Evolutionary conservation across 2,888 invertebrate genomes (phyloP).

Genomic region (Cancer borealis): DNA sequence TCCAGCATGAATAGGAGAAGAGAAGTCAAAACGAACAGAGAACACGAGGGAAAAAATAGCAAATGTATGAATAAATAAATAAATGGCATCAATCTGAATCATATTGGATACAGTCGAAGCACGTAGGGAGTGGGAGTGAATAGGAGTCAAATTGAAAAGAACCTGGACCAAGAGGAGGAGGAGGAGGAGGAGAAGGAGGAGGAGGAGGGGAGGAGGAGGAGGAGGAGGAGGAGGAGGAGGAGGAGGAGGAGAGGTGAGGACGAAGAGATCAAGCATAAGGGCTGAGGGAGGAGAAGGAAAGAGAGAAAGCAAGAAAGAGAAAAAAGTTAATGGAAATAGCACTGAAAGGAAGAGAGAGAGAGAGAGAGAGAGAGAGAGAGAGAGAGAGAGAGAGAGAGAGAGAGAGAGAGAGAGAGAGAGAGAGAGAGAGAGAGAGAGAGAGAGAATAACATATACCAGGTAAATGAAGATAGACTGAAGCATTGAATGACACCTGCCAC

Average conservation of each 20-base stretch:
- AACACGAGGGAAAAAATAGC: background rate
- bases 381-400: constrained; percentile 50
- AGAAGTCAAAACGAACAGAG: background rate
- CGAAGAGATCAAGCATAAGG: no score
- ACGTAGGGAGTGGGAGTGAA: constrained; percentile 39
- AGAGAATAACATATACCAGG: constrained; percentile 30
- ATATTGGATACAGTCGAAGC: background rate
- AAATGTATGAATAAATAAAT: background rate
- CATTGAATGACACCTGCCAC: background rate
- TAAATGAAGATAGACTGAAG: background rate
- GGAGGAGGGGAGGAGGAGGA: background rate
- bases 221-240: background rate
- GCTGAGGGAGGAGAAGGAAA: background rate
- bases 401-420: constrained; percentile 61
- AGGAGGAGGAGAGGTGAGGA: background rate
- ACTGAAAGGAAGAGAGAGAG: constrained; percentile 6
- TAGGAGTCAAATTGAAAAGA: constrained; percentile 31
- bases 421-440: constrained; percentile 55
- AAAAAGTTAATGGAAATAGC: background rate
- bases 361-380: constrained; percentile 47
- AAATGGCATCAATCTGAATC: background rate
- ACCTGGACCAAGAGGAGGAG: background rate
- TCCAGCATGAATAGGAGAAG: background rate
- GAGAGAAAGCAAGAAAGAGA: background rate
- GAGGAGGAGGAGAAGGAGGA: background rate